phyloP scores from a whole-genome alignment of 2,888 invertebrate species.

The Cerastoderma edule region DNA sequence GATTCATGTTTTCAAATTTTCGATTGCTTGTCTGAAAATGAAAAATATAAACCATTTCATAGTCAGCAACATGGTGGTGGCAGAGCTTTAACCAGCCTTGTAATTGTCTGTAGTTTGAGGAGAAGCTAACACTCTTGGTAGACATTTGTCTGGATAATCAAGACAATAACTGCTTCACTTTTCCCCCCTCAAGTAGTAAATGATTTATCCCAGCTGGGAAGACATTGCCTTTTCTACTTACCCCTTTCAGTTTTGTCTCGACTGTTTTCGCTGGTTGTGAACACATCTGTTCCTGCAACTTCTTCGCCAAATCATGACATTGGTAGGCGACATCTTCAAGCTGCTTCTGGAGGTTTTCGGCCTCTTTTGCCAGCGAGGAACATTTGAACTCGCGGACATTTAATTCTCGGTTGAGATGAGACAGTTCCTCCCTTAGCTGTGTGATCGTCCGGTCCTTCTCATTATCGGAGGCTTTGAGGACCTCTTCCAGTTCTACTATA shows the following conservation, averaged over 20 bases:
- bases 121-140: too few species aligned
- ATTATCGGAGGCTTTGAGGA: conserved; percentile 64
- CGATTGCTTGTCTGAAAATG: too few species aligned
- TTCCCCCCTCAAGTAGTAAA: too few species aligned
- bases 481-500: conserved; percentile 50
- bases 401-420: conserved; percentile 51
- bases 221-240: not conserved
- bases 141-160: too few species aligned
- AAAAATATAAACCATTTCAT: too few species aligned
- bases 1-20: too few species aligned
- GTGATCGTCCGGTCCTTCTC: conserved; percentile 68
- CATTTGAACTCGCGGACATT: conserved; percentile 58
- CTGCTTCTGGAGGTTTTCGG: conserved; percentile 63
- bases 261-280: not conserved
- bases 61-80: too few species aligned
- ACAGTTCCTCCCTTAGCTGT: conserved; percentile 56
- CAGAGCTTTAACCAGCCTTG: too few species aligned
- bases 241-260: conserved; percentile 9
- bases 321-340: conserved; percentile 66
- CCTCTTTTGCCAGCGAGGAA: conserved; percentile 58
- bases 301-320: conserved; percentile 67
- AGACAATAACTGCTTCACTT: too few species aligned
- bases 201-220: too few species aligned
- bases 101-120: too few species aligned
- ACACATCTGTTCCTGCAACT: conserved; percentile 48